These are phyloP conservation scores for Sesamia inferens DNA, from an alignment of 2,888 invertebrate genomes.

Conservation along the genomic window DNA sequence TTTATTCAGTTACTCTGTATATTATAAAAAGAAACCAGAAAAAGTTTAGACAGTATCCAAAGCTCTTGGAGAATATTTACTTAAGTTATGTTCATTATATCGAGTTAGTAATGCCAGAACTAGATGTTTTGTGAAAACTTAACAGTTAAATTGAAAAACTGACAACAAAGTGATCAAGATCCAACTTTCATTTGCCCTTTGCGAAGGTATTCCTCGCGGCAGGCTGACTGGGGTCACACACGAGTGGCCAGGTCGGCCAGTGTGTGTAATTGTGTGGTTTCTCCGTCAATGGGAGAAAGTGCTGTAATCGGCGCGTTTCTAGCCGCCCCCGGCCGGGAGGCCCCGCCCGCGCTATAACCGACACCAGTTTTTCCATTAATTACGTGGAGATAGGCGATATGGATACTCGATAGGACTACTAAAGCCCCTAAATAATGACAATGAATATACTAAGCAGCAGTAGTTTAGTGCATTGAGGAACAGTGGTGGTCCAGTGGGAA, in stretches of 20 bases:
- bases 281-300: conserved; percentile 59
- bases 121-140: not conserved
- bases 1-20: not conserved
- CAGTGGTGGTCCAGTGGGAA: not conserved
- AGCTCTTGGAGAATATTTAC: not conserved
- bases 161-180: not conserved
- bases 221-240: conserved; percentile 39
- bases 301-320: conserved; percentile 57
- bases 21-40: not conserved
- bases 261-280: conserved; percentile 60
- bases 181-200: conserved; percentile 15
- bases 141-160: not conserved
- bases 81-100: not conserved
- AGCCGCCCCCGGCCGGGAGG: conserved; percentile 25
- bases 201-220: not conserved
- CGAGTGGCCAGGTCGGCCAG: conserved; percentile 31
- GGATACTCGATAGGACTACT: too few species aligned
- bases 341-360: conserved; percentile 12
- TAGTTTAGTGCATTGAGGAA: not conserved
- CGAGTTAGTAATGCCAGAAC: not conserved
- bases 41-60: not conserved
- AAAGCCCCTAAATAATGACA: not conserved
- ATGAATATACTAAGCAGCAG: not conserved
- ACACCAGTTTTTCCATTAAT: conserved; percentile 41
- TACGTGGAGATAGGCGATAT: conserved; percentile 13